phyloP scores from a whole-genome alignment of 2,888 invertebrate species.

The Eupithecia tripunctaria region DNA sequence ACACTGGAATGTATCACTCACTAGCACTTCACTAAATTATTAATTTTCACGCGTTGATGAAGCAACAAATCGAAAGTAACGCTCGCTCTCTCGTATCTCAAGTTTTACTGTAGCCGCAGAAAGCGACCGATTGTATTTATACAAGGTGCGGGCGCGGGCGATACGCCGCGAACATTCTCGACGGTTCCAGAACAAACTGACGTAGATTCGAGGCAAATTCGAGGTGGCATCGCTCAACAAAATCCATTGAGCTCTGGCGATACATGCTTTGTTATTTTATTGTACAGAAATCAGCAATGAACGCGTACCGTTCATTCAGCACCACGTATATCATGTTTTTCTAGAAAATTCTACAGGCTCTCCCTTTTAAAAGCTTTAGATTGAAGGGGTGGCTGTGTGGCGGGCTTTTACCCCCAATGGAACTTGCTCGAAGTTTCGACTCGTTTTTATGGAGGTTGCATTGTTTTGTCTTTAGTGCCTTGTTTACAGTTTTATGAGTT shows the following conservation, averaged over 20 bases:
- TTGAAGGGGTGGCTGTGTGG: constrained; percentile 6
- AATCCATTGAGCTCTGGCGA: constrained; percentile 16
- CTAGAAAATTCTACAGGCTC: constrained; percentile 30
- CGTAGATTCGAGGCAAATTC: constrained; percentile 33
- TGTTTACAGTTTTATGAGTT: background rate
- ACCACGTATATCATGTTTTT: constrained; percentile 10
- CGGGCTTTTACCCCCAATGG: constrained; percentile 17
- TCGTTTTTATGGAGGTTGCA: background rate
- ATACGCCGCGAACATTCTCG: constrained; percentile 64
- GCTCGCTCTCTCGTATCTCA: constrained; percentile 60
- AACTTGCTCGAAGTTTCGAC: constrained; percentile 15
- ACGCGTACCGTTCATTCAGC: constrained; percentile 2
- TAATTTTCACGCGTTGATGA: constrained; percentile 50
- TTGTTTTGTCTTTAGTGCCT: background rate
- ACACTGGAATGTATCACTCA: constrained; percentile 75
- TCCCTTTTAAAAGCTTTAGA: background rate
- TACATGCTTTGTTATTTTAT: constrained; percentile 10
- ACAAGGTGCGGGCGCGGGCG: constrained; percentile 59
- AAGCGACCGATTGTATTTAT: constrained; percentile 67
- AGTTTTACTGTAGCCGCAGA: constrained; percentile 68
- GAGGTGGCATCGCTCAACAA: constrained; percentile 16
- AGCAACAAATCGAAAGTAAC: constrained; percentile 52
- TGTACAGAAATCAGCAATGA: constrained; percentile 29
- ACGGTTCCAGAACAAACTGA: constrained; percentile 51
- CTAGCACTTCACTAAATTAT: constrained; percentile 63